These are phyloP conservation scores for Coccyzus lansbergi DNA, from an alignment of 2,797 vertebrate genomes.

Conservation along the genomic window DNA sequence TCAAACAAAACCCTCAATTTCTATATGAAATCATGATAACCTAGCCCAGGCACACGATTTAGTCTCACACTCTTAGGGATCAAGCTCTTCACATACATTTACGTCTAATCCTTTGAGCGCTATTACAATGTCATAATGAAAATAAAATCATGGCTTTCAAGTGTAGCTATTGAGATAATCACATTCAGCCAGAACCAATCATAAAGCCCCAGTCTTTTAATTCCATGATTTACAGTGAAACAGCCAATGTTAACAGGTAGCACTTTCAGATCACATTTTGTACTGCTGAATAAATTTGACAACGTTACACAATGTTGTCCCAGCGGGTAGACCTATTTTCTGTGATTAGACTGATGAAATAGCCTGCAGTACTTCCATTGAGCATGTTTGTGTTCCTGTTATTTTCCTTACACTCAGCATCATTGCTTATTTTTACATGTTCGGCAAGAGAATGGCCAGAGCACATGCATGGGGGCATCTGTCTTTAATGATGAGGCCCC, in stretches of 20 bases:
- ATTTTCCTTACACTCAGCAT: background rate
- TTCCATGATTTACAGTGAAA: background rate
- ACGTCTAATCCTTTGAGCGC: background rate
- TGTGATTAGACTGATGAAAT: background rate
- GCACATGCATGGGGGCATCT: rapidly evolving
- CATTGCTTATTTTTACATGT: rapidly evolving
- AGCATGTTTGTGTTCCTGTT: background rate
- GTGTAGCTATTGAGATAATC: conserved; percentile 23
- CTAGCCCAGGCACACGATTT: background rate
- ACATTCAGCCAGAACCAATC: background rate
- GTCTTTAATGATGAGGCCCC: background rate
- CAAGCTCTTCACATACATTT: background rate
- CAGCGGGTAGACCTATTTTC: background rate
- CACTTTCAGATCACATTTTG: background rate
- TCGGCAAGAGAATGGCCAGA: background rate
- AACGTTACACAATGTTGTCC: background rate
- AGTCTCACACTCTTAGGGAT: background rate
- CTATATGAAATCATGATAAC: background rate
- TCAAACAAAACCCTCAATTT: background rate
- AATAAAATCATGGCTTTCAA: conserved; percentile 12
- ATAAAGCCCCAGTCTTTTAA: background rate
- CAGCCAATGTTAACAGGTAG: background rate
- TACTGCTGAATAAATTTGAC: background rate
- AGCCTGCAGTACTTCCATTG: background rate
- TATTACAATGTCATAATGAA: background rate